Base-by-base conservation (phyloP, 2,888 invertebrate genomes). In the Acleris laterana region DNA sequence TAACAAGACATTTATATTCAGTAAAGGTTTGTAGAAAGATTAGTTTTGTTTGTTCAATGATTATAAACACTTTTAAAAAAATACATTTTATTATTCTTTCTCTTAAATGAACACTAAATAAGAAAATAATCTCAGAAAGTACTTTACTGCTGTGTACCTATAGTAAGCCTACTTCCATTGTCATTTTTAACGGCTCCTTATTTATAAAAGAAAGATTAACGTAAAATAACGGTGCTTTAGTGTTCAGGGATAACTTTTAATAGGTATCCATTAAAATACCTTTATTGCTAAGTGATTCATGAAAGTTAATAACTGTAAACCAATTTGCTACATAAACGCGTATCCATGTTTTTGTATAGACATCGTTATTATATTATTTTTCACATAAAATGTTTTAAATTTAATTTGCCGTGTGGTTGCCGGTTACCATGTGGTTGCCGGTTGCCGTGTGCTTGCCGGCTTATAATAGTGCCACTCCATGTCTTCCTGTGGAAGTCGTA, bases 241-340 rank as follows among this genome's bases (percentile, higher is more conserved):
- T 22, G 20, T 63, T 46, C 22, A 13, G 32, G 32, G 46, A 22
- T 48, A 46, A 44, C 52, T 59, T 63, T 63, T 48, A 25, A 6
- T 32, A 11, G 32, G 48, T 59, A 53, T 48, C 58, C 59, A 59
- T 64, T 63, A 42, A 48, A 16, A 22, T 46, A 32, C 48, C 59
- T 38, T 59, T 64, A 64, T 64, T 53, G 52, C 52, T 59, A 64
- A 64, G 53, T 59, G 48, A 63, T 63, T 63, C 63, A 58, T 63
- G 46, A 52, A 58, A 52, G 58, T 58, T 52, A 58, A 64, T 64
- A 58, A 49, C 59, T 59, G 64, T 64, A 64, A 64, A 59, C 59
- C 59, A 52, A 64, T 59, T 59, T 59, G 19, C 38, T 48, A 17
- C 51, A 52, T 38, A 32, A 46, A n/a, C 52, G 52, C 44, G 17